phyloP scores from a whole-genome alignment of 2,797 vertebrate species.

The Dendrocincla tyrannina region DNA sequence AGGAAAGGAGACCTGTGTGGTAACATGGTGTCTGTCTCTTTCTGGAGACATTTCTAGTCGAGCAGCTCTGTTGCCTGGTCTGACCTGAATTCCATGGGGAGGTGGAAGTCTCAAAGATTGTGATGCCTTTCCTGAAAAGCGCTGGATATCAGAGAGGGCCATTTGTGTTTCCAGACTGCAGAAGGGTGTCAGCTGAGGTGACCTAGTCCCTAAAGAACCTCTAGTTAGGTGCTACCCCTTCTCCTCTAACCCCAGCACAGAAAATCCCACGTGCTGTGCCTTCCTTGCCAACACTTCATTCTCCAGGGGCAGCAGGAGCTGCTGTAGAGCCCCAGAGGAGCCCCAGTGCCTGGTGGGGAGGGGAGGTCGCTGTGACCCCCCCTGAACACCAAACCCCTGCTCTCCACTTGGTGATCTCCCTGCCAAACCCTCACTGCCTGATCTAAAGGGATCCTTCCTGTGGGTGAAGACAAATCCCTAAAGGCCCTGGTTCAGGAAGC shows the following conservation, averaged over 20 bases:
- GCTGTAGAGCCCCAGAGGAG: background rate
- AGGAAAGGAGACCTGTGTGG: background rate
- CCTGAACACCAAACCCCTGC: background rate
- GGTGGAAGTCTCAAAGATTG: background rate
- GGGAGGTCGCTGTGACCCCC: background rate
- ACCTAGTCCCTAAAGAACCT: background rate
- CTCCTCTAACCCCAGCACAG: background rate
- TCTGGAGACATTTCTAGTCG: background rate
- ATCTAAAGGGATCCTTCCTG: background rate
- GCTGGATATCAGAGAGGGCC: background rate
- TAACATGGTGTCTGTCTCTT: rapidly evolving
- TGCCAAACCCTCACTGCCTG: background rate
- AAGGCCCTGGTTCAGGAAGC: background rate
- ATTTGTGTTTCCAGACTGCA: background rate
- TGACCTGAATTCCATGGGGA: background rate
- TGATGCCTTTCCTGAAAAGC: background rate
- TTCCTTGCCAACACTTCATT: background rate
- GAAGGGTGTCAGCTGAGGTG: background rate
- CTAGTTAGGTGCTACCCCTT: background rate
- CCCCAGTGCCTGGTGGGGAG: background rate
- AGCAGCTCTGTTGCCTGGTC: background rate
- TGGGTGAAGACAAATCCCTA: background rate
- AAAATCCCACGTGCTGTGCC: background rate
- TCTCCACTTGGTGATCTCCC: background rate
- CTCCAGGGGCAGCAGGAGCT: background rate